These are phyloP conservation scores for Camponotus vicinus DNA, from an alignment of 1,140 invertebrate genomes.

Conservation along the genomic window DNA sequence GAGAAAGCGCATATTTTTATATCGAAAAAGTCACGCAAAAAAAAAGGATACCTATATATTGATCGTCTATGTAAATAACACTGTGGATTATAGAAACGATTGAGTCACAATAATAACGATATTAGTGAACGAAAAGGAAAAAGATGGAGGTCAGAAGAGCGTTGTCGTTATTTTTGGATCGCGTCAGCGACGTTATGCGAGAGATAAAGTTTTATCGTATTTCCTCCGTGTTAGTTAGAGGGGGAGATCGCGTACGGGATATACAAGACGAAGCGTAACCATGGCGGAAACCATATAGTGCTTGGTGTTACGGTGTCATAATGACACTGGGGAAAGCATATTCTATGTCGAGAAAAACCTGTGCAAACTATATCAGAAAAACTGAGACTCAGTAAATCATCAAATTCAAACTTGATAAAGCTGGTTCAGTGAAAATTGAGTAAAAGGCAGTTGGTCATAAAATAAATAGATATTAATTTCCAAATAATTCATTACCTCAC, in stretches of 20 bases:
- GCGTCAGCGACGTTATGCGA: constrained; percentile 21
- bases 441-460: no score
- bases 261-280: constrained; percentile 19
- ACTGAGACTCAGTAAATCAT: constrained; percentile 7
- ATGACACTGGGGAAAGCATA: not conserved
- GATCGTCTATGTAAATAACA: constrained; percentile 25
- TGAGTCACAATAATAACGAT: constrained; percentile 1
- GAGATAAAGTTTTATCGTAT: constrained; percentile 73
- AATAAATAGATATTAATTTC: constrained; percentile 10
- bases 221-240: constrained; percentile 38
- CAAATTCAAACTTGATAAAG: not conserved
- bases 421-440: not conserved
- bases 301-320: not conserved
- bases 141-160: constrained; percentile 3
- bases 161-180: constrained; percentile 73
- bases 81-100: not conserved
- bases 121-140: constrained; percentile 2
- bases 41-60: not conserved
- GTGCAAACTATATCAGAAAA: not conserved
- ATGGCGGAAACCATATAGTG: constrained; percentile 1
- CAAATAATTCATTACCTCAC: not conserved
- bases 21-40: not conserved
- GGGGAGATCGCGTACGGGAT: constrained; percentile 7
- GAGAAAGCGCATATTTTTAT: not conserved
- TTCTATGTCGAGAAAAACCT: constrained; percentile 1